Percentiles rank a stretch among this genome's conserved stretches.
phyloP scores from a whole-genome alignment of 1,140 invertebrate genomes.

The Apis mellifera region DNA sequence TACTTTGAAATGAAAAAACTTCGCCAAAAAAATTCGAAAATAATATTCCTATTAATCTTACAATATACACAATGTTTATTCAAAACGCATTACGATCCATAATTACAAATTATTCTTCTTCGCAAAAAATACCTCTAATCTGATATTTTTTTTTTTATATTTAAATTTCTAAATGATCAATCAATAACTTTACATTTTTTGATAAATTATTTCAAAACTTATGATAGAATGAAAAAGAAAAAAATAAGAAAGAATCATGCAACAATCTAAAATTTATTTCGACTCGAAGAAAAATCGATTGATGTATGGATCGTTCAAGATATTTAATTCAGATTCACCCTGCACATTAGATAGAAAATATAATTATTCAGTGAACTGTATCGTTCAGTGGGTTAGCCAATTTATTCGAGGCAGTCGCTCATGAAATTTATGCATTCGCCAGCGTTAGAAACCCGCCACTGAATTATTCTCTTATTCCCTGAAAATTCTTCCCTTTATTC shows the following conservation, averaged over 20 bases:
- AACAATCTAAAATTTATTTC: neutral
- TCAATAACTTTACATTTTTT: too few relatives aligned
- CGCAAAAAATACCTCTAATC: neutral
- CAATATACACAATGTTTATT: too few relatives aligned
- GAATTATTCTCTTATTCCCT: slow-evolving; percentile 2
- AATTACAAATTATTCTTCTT: neutral
- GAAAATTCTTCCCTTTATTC: neutral
- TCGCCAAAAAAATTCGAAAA: too few relatives aligned
- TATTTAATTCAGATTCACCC: slow-evolving; percentile 1
- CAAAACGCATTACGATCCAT: too few relatives aligned
- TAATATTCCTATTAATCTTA: too few relatives aligned
- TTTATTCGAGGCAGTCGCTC: slow-evolving; percentile 28
- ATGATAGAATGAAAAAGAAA: too few relatives aligned
- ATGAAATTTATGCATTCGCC: slow-evolving; percentile 24
- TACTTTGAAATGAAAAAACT: neutral
- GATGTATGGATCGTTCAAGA: neutral
- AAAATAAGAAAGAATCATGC: neutral
- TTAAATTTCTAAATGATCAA: neutral
- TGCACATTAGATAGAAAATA: slow-evolving; percentile 13
- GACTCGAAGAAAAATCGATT: neutral
- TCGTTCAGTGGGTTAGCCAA: slow-evolving; percentile 20
- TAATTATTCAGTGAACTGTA: slow-evolving; percentile 37
- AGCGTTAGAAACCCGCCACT: neutral
- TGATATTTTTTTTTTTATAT: too few relatives aligned
- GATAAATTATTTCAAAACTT: too few relatives aligned